Evolutionary conservation across 2,113 vertebrate genomes (phyloP), one percentile per base, ranked within the genome.

Genomic region (Xiphophorus couchianus): DNA sequence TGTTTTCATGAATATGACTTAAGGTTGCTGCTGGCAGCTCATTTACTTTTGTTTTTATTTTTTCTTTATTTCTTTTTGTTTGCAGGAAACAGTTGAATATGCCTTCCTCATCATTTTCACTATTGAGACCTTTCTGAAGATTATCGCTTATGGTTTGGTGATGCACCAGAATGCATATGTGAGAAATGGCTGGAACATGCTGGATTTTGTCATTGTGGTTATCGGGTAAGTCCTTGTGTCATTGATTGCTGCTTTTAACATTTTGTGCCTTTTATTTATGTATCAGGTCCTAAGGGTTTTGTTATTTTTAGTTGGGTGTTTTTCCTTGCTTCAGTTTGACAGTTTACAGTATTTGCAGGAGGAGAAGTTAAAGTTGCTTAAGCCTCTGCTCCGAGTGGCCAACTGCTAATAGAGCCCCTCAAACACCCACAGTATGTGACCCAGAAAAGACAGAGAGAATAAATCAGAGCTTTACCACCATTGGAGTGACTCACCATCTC

Each of bases 81-180:
- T 86, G 69, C 94, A 99, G 98, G 98, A 99, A 97, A 99, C 98
- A 95, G 98, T 99, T 92, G 98, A 99, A 96, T 99, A 99, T 97
- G 97, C 97, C 96, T 99, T 99, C 96, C 97, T 99, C 93, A 98
- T 99, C 93, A 97, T 99, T 96, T 99, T 99, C 96, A 99, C 97
- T 90, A 96, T 99, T 83, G 98, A 99, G 94, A 99, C 98, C 83
- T 99, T 98, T 95, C 95, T 99, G 95, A 99, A 99, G 96, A 99
- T 99, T 91, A 97, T 99, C 79, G 98, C 98, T 3, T 99, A 99
- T 82, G 98, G 98, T 95, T 94, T 99, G 95, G 96, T 99, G 93
- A 96, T 98, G 92, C 98, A 99, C 87, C 97, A 98, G 93, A 98
- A 97, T 65, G 97, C 98, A 0, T 99, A 99, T 25, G 97, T 99